phyloP scores from a whole-genome alignment of 2,797 vertebrate genomes.

The Liasis olivaceus region DNA sequence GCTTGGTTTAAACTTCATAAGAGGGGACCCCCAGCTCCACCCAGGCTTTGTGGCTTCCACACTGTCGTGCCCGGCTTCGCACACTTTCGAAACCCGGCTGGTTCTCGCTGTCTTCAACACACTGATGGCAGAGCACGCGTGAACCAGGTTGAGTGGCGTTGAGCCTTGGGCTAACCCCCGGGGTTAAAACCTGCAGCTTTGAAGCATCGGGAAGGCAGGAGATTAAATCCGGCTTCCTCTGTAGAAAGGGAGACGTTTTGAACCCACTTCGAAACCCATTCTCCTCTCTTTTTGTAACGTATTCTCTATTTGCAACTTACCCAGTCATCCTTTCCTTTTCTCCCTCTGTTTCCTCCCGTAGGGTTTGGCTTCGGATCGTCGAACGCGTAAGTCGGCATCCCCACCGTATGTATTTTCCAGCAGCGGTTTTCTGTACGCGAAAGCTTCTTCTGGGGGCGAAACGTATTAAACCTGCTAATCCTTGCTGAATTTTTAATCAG shows the following conservation, averaged over 20 bases:
- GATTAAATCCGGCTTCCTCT: too few species aligned
- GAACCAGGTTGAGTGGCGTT: too few species aligned
- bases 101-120: too few species aligned
- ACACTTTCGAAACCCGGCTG: too few species aligned
- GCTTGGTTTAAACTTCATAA: too few species aligned
- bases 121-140: too few species aligned
- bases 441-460: neutral
- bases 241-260: neutral
- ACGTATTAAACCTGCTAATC: neutral
- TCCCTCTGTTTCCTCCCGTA: conserved; percentile 59
- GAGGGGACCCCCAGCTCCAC: too few species aligned
- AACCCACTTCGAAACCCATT: neutral
- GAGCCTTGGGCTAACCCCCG: neutral
- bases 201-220: too few species aligned
- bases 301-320: neutral
- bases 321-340: neutral
- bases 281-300: neutral
- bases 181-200: too few species aligned
- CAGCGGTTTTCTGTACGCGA: too few species aligned
- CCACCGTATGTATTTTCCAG: neutral
- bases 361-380: conserved; percentile 87
- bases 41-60: too few species aligned
- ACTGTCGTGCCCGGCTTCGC: too few species aligned
- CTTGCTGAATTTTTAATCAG: neutral
- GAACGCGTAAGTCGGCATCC: conserved; percentile 86